Conservation (phyloP, 2,888 invertebrate species). For the Homarus gammarus region DNA sequence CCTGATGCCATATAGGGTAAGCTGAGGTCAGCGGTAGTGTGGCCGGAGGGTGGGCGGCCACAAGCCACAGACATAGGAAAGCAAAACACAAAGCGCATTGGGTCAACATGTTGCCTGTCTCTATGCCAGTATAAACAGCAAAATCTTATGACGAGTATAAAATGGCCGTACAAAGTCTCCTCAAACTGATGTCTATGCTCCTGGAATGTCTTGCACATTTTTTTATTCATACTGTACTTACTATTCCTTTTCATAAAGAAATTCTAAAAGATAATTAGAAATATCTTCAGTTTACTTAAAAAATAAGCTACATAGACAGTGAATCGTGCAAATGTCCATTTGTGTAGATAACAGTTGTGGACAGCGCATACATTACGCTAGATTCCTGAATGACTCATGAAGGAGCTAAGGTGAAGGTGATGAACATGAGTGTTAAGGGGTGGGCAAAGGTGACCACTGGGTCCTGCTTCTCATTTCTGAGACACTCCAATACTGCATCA, state of each 20-base stretch:
- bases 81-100: constrained; percentile 57
- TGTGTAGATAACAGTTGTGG: constrained; percentile 39
- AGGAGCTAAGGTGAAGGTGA: constrained; percentile 11
- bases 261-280: constrained; percentile 58
- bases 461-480: not conserved
- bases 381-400: constrained; percentile 24
- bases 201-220: constrained; percentile 44
- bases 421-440: constrained; percentile 35
- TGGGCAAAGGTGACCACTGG: constrained; percentile 14
- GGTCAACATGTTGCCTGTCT: constrained; percentile 41
- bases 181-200: constrained; percentile 51
- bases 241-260: constrained; percentile 47
- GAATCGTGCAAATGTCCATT: constrained; percentile 30
- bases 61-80: constrained; percentile 53
- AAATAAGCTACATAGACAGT: constrained; percentile 55
- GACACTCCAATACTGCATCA: not conserved
- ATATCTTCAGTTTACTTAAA: constrained; percentile 45
- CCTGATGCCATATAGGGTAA: constrained; percentile 35
- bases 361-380: constrained; percentile 30
- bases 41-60: constrained; percentile 11
- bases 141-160: constrained; percentile 55
- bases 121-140: constrained; percentile 63
- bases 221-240: constrained; percentile 34
- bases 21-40: constrained; percentile 31
- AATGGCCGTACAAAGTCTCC: constrained; percentile 65